Percentiles rank a stretch among this genome's conserved stretches.
These are phyloP conservation scores for Eucera pruinosa DNA, from an alignment of 2,888 invertebrate genomes.

Conservation along the genomic window DNA sequence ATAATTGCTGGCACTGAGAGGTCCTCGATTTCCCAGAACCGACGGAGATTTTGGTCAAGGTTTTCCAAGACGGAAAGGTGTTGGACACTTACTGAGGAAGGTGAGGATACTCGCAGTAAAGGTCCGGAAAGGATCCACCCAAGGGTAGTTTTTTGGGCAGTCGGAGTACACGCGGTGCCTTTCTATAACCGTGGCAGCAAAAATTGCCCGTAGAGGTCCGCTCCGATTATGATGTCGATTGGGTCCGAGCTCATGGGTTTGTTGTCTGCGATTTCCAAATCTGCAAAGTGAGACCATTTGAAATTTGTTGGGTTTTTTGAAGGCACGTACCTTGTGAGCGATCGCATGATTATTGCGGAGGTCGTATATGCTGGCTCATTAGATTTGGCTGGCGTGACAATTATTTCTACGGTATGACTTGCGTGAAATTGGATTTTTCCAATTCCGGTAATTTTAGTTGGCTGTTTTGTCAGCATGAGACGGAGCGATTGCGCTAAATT, in stretches of 20 bases:
- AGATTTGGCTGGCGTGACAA: background rate
- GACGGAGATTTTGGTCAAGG: background rate
- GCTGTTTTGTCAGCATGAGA: background rate
- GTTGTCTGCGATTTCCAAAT: background rate
- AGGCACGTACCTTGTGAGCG: background rate
- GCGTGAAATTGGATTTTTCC: background rate
- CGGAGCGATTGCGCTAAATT: background rate
- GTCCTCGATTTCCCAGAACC: too few species aligned
- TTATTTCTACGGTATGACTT: background rate
- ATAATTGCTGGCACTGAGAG: background rate
- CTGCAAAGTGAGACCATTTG: conserved; percentile 3
- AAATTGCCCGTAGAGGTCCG: background rate
- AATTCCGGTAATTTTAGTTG: background rate
- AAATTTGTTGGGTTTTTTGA: background rate
- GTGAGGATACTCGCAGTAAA: background rate
- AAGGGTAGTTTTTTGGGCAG: background rate
- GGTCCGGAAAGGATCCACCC: conserved; percentile 1
- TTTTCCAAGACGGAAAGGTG: background rate
- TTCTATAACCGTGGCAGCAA: background rate
- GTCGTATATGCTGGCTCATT: background rate
- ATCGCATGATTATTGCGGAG: background rate
- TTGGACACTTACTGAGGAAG: background rate
- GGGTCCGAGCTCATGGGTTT: conserved; percentile 1
- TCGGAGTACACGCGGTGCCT: background rate
- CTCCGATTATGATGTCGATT: background rate